A percentile compares a stretch with the other conserved stretches of the same genome.
phyloP scores from a whole-genome alignment of 2,888 invertebrate genomes.

The Neuroscelio doddi region DNA sequence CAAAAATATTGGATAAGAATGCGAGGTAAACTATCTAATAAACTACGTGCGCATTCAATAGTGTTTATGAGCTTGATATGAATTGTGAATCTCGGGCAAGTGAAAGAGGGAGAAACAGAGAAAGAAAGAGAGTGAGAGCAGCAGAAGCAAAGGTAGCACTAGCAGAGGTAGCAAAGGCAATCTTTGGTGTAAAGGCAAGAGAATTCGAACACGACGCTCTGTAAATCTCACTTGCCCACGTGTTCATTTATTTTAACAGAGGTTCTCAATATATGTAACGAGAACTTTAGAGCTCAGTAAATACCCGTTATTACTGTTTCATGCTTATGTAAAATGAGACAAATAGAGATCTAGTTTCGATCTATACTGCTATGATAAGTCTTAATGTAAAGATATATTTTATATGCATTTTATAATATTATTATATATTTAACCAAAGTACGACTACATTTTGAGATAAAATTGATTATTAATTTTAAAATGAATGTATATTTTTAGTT shows the following conservation, averaged over 20 bases:
- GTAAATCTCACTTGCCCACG: slow-evolving; percentile 38
- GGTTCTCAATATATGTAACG: slow-evolving; percentile 22
- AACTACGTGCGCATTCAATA: slow-evolving; percentile 26
- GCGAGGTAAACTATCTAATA: slow-evolving; percentile 29
- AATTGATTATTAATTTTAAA: too few relatives aligned
- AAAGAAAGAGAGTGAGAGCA: slow-evolving; percentile 11
- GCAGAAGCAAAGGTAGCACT: too few relatives aligned
- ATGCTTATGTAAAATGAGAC: too few relatives aligned
- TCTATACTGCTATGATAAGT: too few relatives aligned
- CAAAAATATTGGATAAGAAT: slow-evolving; percentile 15
- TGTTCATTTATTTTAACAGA: slow-evolving; percentile 20
- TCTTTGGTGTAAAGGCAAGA: slow-evolving; percentile 15
- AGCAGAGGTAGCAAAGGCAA: too few relatives aligned
- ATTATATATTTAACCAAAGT: too few relatives aligned
- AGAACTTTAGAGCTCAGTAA: slow-evolving; percentile 1
- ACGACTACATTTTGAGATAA: too few relatives aligned
- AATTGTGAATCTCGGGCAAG: slow-evolving; percentile 11
- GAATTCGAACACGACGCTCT: slow-evolving; percentile 8
- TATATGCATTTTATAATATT: too few relatives aligned
- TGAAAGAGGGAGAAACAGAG: slow-evolving; percentile 6
- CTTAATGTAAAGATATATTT: too few relatives aligned
- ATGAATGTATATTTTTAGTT: too few relatives aligned
- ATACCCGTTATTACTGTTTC: slow-evolving; percentile 26
- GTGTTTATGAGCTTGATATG: slow-evolving; percentile 35
- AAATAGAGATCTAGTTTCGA: too few relatives aligned